These are phyloP conservation scores for Colletes gigas DNA, from an alignment of 1,140 invertebrate species.

Conservation along the genomic window DNA sequence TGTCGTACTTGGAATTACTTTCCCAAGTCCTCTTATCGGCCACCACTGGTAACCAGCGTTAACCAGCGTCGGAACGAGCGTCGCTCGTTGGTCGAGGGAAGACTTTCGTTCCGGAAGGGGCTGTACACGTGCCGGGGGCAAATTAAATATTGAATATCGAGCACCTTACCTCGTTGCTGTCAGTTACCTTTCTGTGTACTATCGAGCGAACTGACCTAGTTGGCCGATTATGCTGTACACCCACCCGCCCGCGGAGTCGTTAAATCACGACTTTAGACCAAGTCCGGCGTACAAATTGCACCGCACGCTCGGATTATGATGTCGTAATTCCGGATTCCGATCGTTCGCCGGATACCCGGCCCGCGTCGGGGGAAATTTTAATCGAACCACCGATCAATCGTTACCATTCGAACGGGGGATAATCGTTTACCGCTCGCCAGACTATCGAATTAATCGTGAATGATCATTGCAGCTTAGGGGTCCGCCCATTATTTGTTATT, in stretches of 20 bases:
- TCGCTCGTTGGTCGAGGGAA: neutral
- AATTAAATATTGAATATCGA: conserved; percentile 75
- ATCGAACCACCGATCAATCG: no score
- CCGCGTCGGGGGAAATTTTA: no score
- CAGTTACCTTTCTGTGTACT: neutral
- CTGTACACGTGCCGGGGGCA: conserved; percentile 45
- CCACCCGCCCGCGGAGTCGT: conserved; percentile 23
- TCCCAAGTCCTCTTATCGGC: neutral
- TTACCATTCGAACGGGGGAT: no score
- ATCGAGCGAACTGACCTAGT: conserved; percentile 63
- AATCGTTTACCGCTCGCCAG: no score
- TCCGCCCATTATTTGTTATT: no score
- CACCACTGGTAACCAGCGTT: conserved; percentile 11
- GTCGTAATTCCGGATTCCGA: no score
- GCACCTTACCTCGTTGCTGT: conserved; percentile 30
- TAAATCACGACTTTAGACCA: conserved; percentile 39
- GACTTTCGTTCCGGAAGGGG: conserved; percentile 13
- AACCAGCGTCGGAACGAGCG: conserved; percentile 17
- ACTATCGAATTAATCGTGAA: no score
- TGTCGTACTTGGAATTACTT: conserved; percentile 33
- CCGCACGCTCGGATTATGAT: no score
- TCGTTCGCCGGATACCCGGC: no score
- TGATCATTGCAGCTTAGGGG: no score
- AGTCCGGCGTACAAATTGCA: no score
- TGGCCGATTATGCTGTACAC: conserved; percentile 57